Percentiles rank a stretch among this genome's conserved stretches.
phyloP scores from a whole-genome alignment of 1,140 invertebrate species.

The Heliconius nattereri region DNA sequence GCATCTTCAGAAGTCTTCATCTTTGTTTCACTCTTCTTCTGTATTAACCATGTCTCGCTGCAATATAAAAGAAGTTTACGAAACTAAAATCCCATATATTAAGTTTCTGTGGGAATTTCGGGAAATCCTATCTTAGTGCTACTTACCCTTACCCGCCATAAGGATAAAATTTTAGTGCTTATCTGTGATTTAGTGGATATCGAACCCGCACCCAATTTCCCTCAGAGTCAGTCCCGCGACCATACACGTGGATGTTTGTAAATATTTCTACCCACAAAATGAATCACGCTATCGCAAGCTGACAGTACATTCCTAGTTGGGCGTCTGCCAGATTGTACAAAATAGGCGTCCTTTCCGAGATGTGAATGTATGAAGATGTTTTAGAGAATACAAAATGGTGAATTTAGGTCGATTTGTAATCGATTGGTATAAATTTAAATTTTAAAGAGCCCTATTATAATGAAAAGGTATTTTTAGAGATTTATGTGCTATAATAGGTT shows the following conservation, averaged over 20 bases:
- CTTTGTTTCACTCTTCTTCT: too few species aligned
- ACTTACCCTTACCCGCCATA: too few species aligned
- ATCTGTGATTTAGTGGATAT: not conserved
- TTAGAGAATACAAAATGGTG: not conserved
- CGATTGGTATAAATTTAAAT: not conserved
- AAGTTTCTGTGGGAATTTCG: too few species aligned
- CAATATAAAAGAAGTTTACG: too few species aligned
- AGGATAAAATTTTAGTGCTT: too few species aligned
- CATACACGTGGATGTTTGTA: not conserved
- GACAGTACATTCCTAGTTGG: not conserved
- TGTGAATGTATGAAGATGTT: not conserved
- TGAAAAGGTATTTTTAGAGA: not conserved
- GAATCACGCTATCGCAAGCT: not conserved
- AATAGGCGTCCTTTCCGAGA: slow-evolving; percentile 5
- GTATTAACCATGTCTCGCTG: too few species aligned
- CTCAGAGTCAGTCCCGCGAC: too few species aligned
- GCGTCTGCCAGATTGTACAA: slow-evolving; percentile 2
- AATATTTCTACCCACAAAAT: not conserved
- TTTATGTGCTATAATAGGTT: not conserved
- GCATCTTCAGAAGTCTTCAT: too few species aligned
- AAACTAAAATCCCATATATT: too few species aligned
- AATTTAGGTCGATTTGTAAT: not conserved
- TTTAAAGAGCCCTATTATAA: not conserved
- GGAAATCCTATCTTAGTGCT: too few species aligned
- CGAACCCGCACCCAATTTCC: not conserved